Evolutionary conservation across 2,888 invertebrate species (phyloP), one percentile per base, ranked within the genome.

Genomic region (Muschampia plurimacula): DNA sequence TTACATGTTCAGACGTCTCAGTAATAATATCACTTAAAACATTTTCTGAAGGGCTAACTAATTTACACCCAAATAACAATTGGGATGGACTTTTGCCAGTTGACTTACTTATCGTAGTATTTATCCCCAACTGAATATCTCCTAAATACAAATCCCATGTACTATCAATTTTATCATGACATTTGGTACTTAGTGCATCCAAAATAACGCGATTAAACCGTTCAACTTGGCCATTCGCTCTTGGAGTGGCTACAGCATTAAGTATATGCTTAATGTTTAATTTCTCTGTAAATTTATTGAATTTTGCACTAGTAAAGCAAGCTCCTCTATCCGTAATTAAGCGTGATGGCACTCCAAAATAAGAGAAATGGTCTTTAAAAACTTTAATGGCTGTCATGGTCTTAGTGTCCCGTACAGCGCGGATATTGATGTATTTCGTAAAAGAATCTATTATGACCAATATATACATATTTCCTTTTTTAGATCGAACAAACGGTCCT

Each of bases 211-310:
- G 60, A 57, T 79, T 79, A 57, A 73, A 76, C 15, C 79, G 15
- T 39, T 66, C 66, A 32, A 66, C 66, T 55, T 66, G 55, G 1
- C 66, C 66, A 66, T 66, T 66, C n/a, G 66, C 66, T 39, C 80
- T 65, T 1, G 79, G 79, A 0, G 79, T 79, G 2, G 77, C 77
- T 5, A 78, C 79, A 7, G 78, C 74, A 36, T 78, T 78, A 8
- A 74, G 22, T 9, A 80, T 57, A 57, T 77, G 77, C 32, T 74
- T 77, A 9, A 79, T 76, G 7, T 72, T 69, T 8, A 36, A 60
- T 9, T 57, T n/a, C 12, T 49, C 5, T 9, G 66, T 63, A 63
- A 75, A 79, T 3, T 70, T 15, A 36, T 67, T 55, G 39, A 67
- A 67, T 12, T 67, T 70, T 62, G 55, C 41, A 41, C 77, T 78